Percentiles rank a stretch among this genome's conserved stretches.
These are phyloP conservation scores for Aethes cnicana DNA, from an alignment of 2,888 invertebrate genomes.

Conservation along the genomic window DNA sequence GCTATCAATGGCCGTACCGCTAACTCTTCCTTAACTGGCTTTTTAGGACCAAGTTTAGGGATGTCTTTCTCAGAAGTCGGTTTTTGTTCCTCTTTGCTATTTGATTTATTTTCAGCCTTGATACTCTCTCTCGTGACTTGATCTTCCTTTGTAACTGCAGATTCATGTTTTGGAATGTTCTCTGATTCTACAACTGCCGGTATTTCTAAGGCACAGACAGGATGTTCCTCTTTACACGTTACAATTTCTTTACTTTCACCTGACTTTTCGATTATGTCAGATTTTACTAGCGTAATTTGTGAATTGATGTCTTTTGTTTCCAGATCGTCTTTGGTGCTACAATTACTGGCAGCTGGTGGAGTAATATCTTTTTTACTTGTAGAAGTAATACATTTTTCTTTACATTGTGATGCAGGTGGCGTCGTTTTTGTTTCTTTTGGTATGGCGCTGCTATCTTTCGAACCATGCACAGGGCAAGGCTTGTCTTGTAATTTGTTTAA, in stretches of 20 bases:
- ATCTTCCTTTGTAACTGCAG: slow-evolving; percentile 37
- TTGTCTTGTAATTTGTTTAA: slow-evolving; percentile 19
- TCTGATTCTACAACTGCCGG: slow-evolving; percentile 42
- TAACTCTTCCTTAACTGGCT: slow-evolving; percentile 78
- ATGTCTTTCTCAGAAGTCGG: slow-evolving; percentile 37
- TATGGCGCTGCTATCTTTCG: not conserved
- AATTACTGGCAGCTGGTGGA: not conserved
- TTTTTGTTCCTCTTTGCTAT: slow-evolving; percentile 41
- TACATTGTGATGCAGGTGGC: not conserved
- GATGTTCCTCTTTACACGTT: slow-evolving; percentile 13
- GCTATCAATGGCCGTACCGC: slow-evolving; percentile 82
- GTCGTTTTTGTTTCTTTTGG: not conserved
- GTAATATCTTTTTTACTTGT: not conserved
- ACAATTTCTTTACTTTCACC: slow-evolving; percentile 12
- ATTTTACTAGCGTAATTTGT: slow-evolving; percentile 14
- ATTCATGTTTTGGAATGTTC: slow-evolving; percentile 61
- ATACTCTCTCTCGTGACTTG: slow-evolving; percentile 48
- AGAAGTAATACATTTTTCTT: not conserved
- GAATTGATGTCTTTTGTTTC: not conserved
- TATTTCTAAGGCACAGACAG: slow-evolving; percentile 27
- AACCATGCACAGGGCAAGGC: slow-evolving; percentile 23
- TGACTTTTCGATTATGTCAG: slow-evolving; percentile 10
- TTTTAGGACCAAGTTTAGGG: slow-evolving; percentile 41
- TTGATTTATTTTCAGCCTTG: slow-evolving; percentile 50
- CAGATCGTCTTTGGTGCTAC: not conserved